Percentiles rank a stretch among this genome's conserved stretches.
Conservation (phyloP, 92 coral and sea anemone species). For the Porites cylindrica region DNA sequence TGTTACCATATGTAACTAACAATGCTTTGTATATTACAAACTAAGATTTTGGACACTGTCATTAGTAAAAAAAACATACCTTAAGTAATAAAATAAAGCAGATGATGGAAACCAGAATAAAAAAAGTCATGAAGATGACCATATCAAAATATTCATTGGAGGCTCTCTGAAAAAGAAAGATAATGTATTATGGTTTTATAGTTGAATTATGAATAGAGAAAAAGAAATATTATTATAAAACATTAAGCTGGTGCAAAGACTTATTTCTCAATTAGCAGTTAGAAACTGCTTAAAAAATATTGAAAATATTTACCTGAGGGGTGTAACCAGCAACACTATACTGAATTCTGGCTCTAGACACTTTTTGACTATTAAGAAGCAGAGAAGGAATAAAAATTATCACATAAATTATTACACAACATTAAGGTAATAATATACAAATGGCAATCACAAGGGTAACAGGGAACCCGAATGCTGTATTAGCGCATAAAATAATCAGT, state of each 20-base stretch:
- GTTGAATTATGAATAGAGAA: not conserved
- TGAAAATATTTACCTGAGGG: conserved; percentile 74
- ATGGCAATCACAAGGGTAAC: no score
- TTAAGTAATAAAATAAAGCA: conserved; percentile 90
- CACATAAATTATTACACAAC: not conserved
- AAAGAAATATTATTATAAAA: not conserved
- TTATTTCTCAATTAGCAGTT: not conserved
- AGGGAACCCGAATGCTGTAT: no score
- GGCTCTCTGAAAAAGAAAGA: conserved; percentile 67
- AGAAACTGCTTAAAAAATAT: not conserved
- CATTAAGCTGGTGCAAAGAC: not conserved
- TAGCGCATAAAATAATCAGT: no score
- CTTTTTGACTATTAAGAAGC: conserved; percentile 28
- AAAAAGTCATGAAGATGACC: conserved; percentile 99
- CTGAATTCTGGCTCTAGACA: conserved; percentile 89
- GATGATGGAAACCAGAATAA: conserved; percentile 88
- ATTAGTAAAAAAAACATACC: conserved; percentile 49
- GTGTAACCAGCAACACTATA: conserved; percentile 83
- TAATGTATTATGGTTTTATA: not conserved
- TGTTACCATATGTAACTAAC: no score
- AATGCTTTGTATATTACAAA: no score
- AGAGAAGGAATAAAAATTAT: not conserved
- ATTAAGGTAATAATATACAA: no score
- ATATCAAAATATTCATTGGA: conserved; percentile 97
- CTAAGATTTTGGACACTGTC: not conserved